Percentiles rank a stretch among this genome's conserved stretches.
Evolutionary conservation across 1,140 invertebrate genomes (phyloP).

Genomic region (Harlomillsia oculata): DNA sequence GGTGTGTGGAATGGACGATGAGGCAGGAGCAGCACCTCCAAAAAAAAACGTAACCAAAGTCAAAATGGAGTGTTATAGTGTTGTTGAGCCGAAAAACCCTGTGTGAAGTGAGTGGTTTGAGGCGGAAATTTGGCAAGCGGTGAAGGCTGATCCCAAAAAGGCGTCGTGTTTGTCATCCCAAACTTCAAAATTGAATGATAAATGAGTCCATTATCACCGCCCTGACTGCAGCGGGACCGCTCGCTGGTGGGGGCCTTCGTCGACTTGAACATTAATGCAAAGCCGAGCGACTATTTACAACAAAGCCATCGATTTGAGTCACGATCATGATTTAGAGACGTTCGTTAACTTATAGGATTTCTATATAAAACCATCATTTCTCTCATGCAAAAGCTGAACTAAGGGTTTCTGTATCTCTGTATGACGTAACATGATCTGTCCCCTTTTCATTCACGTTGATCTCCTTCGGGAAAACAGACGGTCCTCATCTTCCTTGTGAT

Average conservation of each 20-base stretch:
- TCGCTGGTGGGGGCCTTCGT: not conserved
- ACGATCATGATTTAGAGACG: not conserved
- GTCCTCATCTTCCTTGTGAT: conserved; percentile 1
- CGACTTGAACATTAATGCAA: not conserved
- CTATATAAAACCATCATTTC: not conserved
- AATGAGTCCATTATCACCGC: conserved; percentile 4
- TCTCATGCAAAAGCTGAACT: conserved; percentile 1
- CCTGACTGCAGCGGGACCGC: not conserved
- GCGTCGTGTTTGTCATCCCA: too few species aligned
- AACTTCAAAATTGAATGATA: conserved; percentile 11
- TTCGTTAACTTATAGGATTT: not conserved
- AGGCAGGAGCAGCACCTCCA: too few species aligned
- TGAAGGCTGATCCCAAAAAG: too few species aligned
- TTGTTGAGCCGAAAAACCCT: too few species aligned
- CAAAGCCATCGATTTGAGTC: not conserved
- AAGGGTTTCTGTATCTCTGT: not conserved
- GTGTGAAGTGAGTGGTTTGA: too few species aligned
- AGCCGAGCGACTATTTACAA: not conserved
- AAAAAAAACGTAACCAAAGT: too few species aligned
- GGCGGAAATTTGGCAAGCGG: too few species aligned
- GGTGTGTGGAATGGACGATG: too few species aligned
- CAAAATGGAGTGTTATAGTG: too few species aligned
- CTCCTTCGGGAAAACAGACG: conserved; percentile 11
- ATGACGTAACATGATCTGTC: not conserved
- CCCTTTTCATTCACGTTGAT: not conserved